Base-by-base conservation (phyloP, 2,113 vertebrate genomes). In the Microcebus ravelobensis region DNA sequence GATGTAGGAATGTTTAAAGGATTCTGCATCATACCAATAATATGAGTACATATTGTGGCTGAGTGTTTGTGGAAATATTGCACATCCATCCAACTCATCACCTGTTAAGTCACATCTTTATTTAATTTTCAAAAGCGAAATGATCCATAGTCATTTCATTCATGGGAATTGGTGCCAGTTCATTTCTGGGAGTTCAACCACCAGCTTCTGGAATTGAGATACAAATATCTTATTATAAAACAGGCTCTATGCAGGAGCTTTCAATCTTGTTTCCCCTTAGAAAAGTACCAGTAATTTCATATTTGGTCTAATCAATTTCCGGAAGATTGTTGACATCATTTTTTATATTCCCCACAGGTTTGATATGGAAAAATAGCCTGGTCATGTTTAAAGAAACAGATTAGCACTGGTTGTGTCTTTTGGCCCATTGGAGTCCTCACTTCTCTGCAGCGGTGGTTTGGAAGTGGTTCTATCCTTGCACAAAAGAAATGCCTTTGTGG, bases 61-160 rank as follows among this genome's bases (percentile, higher is more conserved):
- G 90, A 95, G 73, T 94, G 87, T 90, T 96, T 93, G 73, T 94
- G 95, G 96, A 97, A 97, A 94, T 92, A 92, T 55, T 88, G 77
- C 21, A 83, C 45, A 91, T 81, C 86, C 73, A 87, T 84, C 61
- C 81, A 96, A 89, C 91, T 96, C 95, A 94, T 98, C 93, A 97
- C 98, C 97, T 97, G 94, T 97, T 96, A 97, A 97, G 86, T 98
- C 94, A 96, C 85, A 95, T 92, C 96, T 96, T 96, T 93, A 91
- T 96, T 97, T 96, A 92, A 92, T 95, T 96, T 97, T 96, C 94
- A 97, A 94, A 94, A 97, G 94, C 91, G 88, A 94, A 95, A 65
- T 98, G 97, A 97, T 91, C 97, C 95, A 97, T 88, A 87, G 86
- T 96, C 85, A 96, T 94, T 94, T 97, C 89, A 93, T 96, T 97